Base-by-base conservation (phyloP, 2,797 vertebrate species). In the Tadarida brasiliensis region DNA sequence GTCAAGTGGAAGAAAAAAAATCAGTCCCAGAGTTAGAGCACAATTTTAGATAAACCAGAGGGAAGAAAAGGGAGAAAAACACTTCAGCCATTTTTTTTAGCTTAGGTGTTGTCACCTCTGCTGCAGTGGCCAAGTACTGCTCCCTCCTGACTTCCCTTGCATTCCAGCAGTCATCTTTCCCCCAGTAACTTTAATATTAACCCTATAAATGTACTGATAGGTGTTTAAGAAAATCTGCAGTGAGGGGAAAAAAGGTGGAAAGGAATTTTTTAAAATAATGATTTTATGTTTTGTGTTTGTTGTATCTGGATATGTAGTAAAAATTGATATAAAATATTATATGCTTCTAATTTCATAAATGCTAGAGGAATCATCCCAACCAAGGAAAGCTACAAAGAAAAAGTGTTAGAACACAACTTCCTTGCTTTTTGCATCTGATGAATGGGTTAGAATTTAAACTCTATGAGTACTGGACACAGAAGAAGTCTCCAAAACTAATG, bases 361-460 rank as follows among this genome's bases (percentile, higher is more conserved):
- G 77, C 70, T 63, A 73, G 65, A 44, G 30, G 63, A 63, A 89
- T 89, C 56, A 89, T 56, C 57, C 39, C 57, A 78, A 56, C 11
- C 30, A 71, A 30, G 24, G 51, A 89, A 83, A 89, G 59, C 49
- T 19, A 12, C 30, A 49, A 89, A 74, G 49, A 89, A 54, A 54
- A 83, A 54, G 35, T 57, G 35, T 85, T 70, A 85, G 78, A 49
- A 85, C 24, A 80, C 11, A 80, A 73, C 12, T 57, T 85, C 30
- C 35, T 78, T 85, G 54, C 20, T 80, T 54, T 61, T 67, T 83
- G 28, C 12, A 28, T 28, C n/a, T 59, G 56, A 78, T 39, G 15
- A 93, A 11, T 84, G 35, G 24, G 56, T 63, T 80, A 80, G 65
- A 71, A 85, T 65, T 77, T 92, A 92, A 92, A 89, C 14, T 71